Conservation (phyloP, 2,113 vertebrate genomes). For the Corynorhinus townsendii region DNA sequence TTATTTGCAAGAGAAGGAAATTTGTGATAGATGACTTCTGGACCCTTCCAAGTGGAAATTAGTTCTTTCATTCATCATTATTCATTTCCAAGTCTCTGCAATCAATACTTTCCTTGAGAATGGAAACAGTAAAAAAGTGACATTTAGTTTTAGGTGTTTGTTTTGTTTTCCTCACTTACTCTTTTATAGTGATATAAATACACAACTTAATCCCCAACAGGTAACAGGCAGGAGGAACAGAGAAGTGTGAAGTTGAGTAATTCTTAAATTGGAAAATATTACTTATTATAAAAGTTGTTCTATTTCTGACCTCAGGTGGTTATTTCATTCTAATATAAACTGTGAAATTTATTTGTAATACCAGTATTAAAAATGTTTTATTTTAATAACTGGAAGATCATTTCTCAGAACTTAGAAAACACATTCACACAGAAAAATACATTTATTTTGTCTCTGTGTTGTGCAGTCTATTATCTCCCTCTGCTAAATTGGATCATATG, state of each 20-base stretch:
- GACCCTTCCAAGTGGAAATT: background rate
- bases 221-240: background rate
- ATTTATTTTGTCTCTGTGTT: background rate
- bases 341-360: background rate
- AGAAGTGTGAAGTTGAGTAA: background rate
- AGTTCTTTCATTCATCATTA: background rate
- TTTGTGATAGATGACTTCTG: background rate
- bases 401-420: background rate
- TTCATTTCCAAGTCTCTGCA: background rate
- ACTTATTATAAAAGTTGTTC: background rate
- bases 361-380: background rate
- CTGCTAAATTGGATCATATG: background rate
- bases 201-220: background rate
- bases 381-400: background rate
- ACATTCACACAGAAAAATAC: background rate
- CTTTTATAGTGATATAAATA: background rate
- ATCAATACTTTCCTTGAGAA: background rate
- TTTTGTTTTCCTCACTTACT: background rate
- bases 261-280: background rate
- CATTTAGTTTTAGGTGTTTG: background rate
- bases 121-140: background rate
- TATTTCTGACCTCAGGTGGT: background rate
- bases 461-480: background rate
- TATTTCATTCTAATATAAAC: background rate
- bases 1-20: background rate